These are phyloP conservation scores for Sinhomidia bicolor DNA, from an alignment of 2,888 invertebrate species.

Conservation along the genomic window DNA sequence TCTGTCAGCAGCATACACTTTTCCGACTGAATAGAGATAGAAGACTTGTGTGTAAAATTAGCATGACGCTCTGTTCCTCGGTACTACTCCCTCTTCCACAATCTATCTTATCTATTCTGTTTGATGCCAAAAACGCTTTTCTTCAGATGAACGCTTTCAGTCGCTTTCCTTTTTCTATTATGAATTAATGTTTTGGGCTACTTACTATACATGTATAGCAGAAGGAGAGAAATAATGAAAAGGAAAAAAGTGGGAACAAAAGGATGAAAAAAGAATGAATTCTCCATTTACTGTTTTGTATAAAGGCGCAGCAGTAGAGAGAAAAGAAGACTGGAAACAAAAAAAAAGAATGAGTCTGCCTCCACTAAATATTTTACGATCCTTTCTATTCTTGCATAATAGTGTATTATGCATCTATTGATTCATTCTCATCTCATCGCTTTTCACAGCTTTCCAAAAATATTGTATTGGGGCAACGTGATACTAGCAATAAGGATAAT, in stretches of 20 bases:
- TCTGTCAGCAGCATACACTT: not conserved
- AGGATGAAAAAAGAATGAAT: not conserved
- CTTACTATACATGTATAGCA: not conserved
- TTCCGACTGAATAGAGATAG: not conserved
- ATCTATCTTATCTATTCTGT: not conserved
- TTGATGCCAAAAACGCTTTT: slow-evolving; percentile 4
- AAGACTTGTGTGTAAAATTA: not conserved
- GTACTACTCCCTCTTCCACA: not conserved
- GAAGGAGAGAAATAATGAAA: not conserved
- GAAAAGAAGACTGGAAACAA: not conserved
- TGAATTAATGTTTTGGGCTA: not conserved
- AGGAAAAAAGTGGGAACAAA: not conserved
- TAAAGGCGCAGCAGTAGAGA: too few species aligned
- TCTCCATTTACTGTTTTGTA: not conserved
- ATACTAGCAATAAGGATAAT: not conserved
- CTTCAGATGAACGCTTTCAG: not conserved
- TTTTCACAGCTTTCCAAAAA: too few species aligned
- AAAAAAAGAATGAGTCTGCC: not conserved
- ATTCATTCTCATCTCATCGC: too few species aligned
- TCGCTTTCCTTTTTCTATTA: not conserved
- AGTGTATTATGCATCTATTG: too few species aligned
- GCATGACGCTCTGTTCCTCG: not conserved
- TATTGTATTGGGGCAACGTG: not conserved
- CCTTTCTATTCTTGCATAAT: too few species aligned
- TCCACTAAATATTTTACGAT: not conserved